A percentile compares a stretch with the other conserved stretches of the same genome.
These are phyloP conservation scores for Iphiclides podalirius DNA, from an alignment of 2,888 invertebrate species.

Conservation along the genomic window DNA sequence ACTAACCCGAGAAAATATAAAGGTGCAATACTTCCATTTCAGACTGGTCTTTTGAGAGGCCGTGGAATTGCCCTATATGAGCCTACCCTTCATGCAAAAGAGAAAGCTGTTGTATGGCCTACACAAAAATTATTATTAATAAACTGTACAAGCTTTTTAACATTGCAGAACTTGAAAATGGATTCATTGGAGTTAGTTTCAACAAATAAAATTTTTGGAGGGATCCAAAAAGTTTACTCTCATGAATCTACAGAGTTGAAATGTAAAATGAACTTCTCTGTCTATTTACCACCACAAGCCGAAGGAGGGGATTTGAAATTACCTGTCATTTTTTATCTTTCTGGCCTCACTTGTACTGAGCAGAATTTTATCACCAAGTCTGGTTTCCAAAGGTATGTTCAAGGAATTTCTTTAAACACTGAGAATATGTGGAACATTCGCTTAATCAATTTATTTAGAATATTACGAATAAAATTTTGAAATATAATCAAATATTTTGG, in stretches of 20 bases:
- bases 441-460: background rate
- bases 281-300: conserved; percentile 91
- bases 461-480: too few species aligned
- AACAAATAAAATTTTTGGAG: conserved; percentile 88
- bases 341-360: conserved; percentile 96
- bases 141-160: background rate
- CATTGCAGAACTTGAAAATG: conserved; percentile 57
- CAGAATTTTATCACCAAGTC: conserved; percentile 97
- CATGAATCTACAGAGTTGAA: conserved; percentile 89
- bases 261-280: conserved; percentile 96
- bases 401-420: background rate
- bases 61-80: too few species aligned
- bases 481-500: too few species aligned
- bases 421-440: background rate
- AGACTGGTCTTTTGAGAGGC: too few species aligned
- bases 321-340: conserved; percentile 94
- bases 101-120: too few species aligned
- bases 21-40: too few species aligned
- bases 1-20: too few species aligned
- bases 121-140: conserved; percentile 11
- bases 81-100: too few species aligned
- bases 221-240: conserved; percentile 90
- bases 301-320: conserved; percentile 81
- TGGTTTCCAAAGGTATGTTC: conserved; percentile 90
- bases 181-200: conserved; percentile 81